A percentile compares a stretch with the other conserved stretches of the same genome.
Conservation (phyloP, 2,888 invertebrate species). For the Norana najaformis region DNA sequence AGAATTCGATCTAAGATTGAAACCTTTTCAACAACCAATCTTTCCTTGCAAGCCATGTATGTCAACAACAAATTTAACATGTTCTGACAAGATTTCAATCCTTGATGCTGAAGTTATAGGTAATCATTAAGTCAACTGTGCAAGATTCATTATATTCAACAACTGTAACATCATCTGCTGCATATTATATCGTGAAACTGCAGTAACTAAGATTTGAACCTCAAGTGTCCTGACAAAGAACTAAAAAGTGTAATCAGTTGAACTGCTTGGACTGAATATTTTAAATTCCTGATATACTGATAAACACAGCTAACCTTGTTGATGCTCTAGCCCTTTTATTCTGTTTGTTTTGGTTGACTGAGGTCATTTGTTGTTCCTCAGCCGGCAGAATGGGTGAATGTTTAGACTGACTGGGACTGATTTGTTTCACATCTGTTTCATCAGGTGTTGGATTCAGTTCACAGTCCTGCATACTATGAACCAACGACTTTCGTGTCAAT, state of each 20-base stretch:
- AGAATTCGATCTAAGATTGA: too few species aligned
- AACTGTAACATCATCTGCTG: background rate
- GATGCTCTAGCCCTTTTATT: background rate
- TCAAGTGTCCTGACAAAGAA: background rate
- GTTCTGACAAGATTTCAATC: background rate
- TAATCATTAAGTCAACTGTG: background rate
- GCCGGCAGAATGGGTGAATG: background rate
- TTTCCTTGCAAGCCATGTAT: background rate
- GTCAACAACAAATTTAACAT: background rate
- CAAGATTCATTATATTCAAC: background rate
- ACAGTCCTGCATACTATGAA: background rate
- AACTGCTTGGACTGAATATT: background rate
- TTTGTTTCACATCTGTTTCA: background rate
- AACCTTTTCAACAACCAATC: too few species aligned
- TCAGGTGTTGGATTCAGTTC: background rate
- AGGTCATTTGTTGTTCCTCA: background rate
- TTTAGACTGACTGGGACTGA: background rate
- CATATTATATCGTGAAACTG: background rate
- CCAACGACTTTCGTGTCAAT: conserved; percentile 14
- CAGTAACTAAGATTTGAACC: background rate
- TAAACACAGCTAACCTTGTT: background rate
- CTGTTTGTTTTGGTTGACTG: background rate
- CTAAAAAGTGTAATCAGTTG: background rate
- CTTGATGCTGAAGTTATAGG: background rate
- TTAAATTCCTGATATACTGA: background rate